Evolutionary conservation across 2,797 vertebrate genomes (phyloP), one percentile per base, ranked within the genome.

Genomic region (Pogoniulus pusillus): DNA sequence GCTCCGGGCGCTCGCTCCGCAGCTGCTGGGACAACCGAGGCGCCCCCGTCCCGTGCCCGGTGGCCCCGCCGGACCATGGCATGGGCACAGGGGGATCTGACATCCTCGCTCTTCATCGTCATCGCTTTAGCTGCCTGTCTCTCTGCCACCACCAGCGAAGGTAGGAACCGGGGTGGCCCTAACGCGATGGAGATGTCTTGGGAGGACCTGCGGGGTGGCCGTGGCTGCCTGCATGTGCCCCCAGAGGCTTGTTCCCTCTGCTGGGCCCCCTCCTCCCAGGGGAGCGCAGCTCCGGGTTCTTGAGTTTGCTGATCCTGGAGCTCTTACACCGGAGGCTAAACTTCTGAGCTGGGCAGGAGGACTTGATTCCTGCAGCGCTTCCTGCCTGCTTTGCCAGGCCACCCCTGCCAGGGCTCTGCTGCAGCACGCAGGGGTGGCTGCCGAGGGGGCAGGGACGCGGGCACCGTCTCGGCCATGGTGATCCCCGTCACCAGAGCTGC

Each of bases 71-170:
- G 7, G 85, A 96, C 91, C 94, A 97, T 97, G 97, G 97, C 97
- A 91, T 76, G 96, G 95, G 91, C 92, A 83, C 94, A 27, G 80
- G 68, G 91, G 43, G 53, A 60, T 65, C 92, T 96, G 95, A 72
- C 96, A 71, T 94, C 94, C 34, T 96, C 95, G 4, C 94, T 97
- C 60, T 95, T 94, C 87, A 91, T 97, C 85, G 26, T 97, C 93
- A 54, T 96, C 69, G 79, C 97, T 49, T 69, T 95, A 84, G 90
- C 96, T 85, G 96, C 96, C 91, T 97, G 96, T 92, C 96, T 97
- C 58, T 96, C 96, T 0, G 96, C 96, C 90, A 95, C 96, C 89
- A 96, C 92, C 91, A 97, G 97, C 10, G 97, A 98, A 97, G 97
- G 97, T 98, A 97, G 96, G 97, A 86, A 16, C 8, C 3, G 41